These are phyloP conservation scores for Cetoscarus ocellatus DNA, from an alignment of 2,797 vertebrate genomes.

Conservation along the genomic window DNA sequence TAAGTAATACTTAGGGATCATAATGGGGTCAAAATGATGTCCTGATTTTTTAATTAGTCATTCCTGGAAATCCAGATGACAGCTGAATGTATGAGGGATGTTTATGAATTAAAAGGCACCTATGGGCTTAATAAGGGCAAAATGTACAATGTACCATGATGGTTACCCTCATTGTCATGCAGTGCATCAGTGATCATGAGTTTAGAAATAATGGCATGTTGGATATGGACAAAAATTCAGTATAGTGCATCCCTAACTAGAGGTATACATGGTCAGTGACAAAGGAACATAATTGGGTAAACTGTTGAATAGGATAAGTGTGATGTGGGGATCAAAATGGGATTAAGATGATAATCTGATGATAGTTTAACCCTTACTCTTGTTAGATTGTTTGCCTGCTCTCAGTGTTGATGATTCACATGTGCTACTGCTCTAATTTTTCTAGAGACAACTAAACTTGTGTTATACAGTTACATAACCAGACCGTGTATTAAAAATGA, in stretches of 20 bases:
- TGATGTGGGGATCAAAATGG: neutral
- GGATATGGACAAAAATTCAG: too few species aligned
- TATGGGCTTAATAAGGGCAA: too few species aligned
- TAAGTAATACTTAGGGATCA: neutral
- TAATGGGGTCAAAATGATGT: neutral
- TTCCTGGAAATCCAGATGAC: neutral
- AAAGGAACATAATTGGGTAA: too few species aligned
- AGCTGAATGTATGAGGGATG: too few species aligned
- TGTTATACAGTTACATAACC: neutral
- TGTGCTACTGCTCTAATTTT: neutral
- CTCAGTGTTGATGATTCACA: conserved; percentile 41
- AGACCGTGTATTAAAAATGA: neutral
- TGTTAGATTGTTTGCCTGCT: neutral
- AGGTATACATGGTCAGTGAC: too few species aligned
- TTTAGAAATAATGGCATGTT: too few species aligned
- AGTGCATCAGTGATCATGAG: too few species aligned
- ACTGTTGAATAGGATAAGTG: too few species aligned
- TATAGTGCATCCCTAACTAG: too few species aligned
- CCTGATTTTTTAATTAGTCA: neutral
- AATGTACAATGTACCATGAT: too few species aligned
- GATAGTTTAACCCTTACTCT: neutral
- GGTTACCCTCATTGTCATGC: too few species aligned
- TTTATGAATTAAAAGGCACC: too few species aligned
- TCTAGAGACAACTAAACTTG: neutral
- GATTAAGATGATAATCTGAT: neutral